Evolutionary conservation across 2,113 vertebrate genomes (phyloP), one percentile per base, ranked within the genome.

Genomic region (Tonatia bakeri): DNA sequence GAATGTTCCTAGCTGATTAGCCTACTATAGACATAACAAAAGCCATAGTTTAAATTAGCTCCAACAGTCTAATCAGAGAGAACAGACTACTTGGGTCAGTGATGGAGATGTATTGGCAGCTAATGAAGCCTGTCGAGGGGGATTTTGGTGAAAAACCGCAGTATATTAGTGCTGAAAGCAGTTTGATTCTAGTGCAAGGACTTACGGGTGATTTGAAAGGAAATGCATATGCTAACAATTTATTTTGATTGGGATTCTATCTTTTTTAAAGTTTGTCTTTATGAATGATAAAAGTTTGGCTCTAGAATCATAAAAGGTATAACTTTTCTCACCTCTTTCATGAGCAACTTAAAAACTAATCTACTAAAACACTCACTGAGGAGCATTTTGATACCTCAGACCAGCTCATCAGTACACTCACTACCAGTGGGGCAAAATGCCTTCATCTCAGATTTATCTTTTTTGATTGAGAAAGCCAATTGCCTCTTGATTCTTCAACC

Each of bases 21-120:
- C 61, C 65, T 92, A 82, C 90, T 90, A 19, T 72, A 95, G 96
- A 90, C 90, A 65, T 72, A 90, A 87, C 75, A 96, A 93, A 97
- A n/a, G 81, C 95, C 83, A 94, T 87, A 36, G 72, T 95, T 94
- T 90, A 94, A 97, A 96, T 95, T 96, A 97, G 90, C 95, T 95
- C 28, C 90, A 87, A 64, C n/a, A 40, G 15, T 87, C 84, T 97
- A 97, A 97, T 97, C 95, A 97, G 88, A 96, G 24, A 90, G 96
- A 94, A 94, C 90, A 96, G 96, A 85, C 88, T 91, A 92, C 87
- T 96, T 85, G 88, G 87, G 81, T 73, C 76, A 88, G 67, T 97
- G 97, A 96, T 97, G 96, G 87, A 97, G 96, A 96, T 72, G 93
- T 96, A 96, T 94, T 92, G 97, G 91, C 96, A 97, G 76, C 81